These are phyloP conservation scores for Gouania willdenowi DNA, from an alignment of 2,797 vertebrate species.

Conservation along the genomic window DNA sequence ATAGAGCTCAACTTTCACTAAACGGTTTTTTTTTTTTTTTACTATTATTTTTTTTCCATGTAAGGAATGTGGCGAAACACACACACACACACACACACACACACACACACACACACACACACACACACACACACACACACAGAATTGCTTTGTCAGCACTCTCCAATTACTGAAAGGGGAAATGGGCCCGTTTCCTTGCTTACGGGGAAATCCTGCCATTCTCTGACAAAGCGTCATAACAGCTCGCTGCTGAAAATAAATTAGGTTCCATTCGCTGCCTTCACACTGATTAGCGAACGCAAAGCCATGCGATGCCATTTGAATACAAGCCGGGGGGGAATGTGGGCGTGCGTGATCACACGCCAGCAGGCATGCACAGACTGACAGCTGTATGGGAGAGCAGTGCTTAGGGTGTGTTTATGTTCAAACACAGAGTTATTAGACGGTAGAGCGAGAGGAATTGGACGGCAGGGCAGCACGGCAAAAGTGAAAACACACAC, in stretches of 20 bases:
- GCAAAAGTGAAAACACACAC: constrained; percentile 51
- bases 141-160: constrained; percentile 68
- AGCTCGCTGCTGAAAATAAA: constrained; percentile 37
- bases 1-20: constrained; percentile 1
- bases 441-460: constrained; percentile 43
- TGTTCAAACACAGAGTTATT: constrained; percentile 64
- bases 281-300: constrained; percentile 33
- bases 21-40: constrained; percentile 28
- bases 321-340: constrained; percentile 8
- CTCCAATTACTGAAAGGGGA: constrained; percentile 56
- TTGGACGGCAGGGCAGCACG: constrained; percentile 24
- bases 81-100: constrained; percentile 20
- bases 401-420: constrained; percentile 55
- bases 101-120: constrained; percentile 15
- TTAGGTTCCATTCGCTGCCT: constrained; percentile 8
- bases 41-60: constrained; percentile 24
- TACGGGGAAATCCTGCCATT: constrained; percentile 73
- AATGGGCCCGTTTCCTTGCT: constrained; percentile 61
- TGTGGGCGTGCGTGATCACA: constrained; percentile 1
- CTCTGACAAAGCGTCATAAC: constrained; percentile 54
- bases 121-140: constrained; percentile 14
- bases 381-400: constrained; percentile 47
- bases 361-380: constrained; percentile 25
- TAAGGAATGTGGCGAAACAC: constrained; percentile 29
- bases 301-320: constrained; percentile 13